Base-by-base conservation (phyloP, 1,140 invertebrate species). In the Andrena cerasifolii region DNA sequence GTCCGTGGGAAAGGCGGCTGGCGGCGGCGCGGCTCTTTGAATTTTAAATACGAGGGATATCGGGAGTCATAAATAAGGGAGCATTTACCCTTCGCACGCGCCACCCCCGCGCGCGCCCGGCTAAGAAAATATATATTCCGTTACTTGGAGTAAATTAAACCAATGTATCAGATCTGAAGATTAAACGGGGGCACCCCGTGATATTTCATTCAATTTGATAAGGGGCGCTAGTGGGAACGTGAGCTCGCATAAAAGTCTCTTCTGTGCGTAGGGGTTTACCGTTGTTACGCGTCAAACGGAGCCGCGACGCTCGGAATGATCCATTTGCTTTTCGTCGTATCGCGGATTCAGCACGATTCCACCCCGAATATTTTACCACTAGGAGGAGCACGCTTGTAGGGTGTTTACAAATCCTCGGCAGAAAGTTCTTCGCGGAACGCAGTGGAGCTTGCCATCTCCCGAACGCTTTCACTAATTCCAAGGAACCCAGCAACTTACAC, bases 1-100 rank as follows among this genome's bases (percentile, higher is more conserved):
- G n/a, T 5, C 24, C 21, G 8, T 24, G 12, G n/a, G 8, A 59
- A 31, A 65, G 31, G 18, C 10, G 45, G n/a, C n/a, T n/a, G 45
- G 36, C 43, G 21, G 36, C 10, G 49, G 33, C 43, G 33, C 26
- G 63, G 14, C 43, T 36, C 54, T 83, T 82, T 83, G 82, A 82
- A 83, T 83, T 83, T 83, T 82, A 83, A 83, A 83, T 83, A 43
- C 24, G 16, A 26, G 10, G 10, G 54, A 59, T 83, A 83, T 82
- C 82, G 75, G 66, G 12, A 10, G 8, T 40, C 75, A 18, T 83
- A 83, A 83, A 83, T 83, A 82, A 83, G 45, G n/a, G 28, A 63
- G 61, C 66, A 82, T 71, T 59, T 59, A 71, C 72, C 65, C 36
- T 8, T 2, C 26, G 43, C 45, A 24, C 26, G 14, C 16, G n/a